Percentiles rank a stretch among this genome's conserved stretches.
Evolutionary conservation across 2,888 invertebrate genomes (phyloP).

Genomic region (Ischnus inquisitorius): DNA sequence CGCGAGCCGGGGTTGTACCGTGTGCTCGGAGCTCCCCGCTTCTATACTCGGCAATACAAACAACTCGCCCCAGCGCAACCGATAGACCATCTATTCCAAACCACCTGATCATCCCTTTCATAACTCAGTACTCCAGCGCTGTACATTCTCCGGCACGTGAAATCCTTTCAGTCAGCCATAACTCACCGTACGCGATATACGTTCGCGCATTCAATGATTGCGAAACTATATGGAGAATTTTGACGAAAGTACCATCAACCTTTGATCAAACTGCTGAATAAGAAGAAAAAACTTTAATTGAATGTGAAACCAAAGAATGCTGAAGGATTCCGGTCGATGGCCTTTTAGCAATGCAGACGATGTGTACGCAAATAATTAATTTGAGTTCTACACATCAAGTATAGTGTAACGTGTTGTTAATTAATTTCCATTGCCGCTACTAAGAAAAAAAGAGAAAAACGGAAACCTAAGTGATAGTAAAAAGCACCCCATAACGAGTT

Average conservation of each 20-base stretch:
- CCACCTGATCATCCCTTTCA: conserved; percentile 53
- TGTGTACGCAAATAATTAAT: no score
- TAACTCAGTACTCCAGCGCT: conserved; percentile 36
- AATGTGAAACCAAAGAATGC: no score
- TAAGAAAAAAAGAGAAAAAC: neutral
- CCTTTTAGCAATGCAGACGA: no score
- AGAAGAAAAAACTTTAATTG: neutral
- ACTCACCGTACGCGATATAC: conserved; percentile 19
- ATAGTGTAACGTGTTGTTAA: no score
- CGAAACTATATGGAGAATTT: neutral
- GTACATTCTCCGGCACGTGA: neutral
- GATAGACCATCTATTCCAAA: conserved; percentile 37
- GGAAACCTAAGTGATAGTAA: neutral
- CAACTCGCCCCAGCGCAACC: conserved; percentile 14
- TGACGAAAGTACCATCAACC: neutral
- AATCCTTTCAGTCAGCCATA: conserved; percentile 9
- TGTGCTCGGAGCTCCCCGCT: neutral
- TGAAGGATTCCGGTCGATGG: no score
- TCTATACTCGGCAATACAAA: conserved; percentile 10
- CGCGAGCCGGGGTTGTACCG: conserved; percentile 38
- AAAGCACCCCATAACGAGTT: neutral
- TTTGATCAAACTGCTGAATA: neutral
- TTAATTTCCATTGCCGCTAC: no score
- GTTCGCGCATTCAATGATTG: neutral
- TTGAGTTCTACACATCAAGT: no score